Conservation (phyloP, 92 coral and sea anemone genomes). For the Actinostola sp. region DNA sequence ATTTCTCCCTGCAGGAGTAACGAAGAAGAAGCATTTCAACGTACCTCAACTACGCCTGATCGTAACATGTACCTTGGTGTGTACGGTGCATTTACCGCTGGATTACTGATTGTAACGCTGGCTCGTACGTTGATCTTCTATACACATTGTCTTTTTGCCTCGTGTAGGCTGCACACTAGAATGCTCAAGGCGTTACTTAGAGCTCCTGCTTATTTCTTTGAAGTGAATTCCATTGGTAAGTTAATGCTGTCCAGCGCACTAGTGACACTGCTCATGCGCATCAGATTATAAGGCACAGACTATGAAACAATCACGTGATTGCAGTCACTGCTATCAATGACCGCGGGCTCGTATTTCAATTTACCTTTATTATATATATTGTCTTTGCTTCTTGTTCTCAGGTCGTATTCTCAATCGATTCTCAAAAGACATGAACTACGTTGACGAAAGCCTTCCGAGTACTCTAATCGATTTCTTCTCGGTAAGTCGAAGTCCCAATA, state of each 20-base stretch:
- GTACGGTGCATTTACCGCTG: slow-evolving; percentile 33
- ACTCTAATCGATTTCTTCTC: slow-evolving; percentile 30
- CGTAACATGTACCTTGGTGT: slow-evolving; percentile 42
- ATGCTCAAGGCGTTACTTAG: slow-evolving; percentile 26
- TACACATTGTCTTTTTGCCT: slow-evolving; percentile 24
- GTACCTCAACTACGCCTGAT: slow-evolving; percentile 15
- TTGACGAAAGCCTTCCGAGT: slow-evolving; percentile 32
- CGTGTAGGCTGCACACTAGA: slow-evolving; percentile 22
- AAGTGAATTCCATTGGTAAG: slow-evolving; percentile 38
- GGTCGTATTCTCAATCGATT: slow-evolving; percentile 49
- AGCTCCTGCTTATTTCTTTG: slow-evolving; percentile 41
- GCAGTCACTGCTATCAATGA: no score
- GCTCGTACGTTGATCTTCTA: slow-evolving; percentile 37
- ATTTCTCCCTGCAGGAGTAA: slow-evolving; percentile 20
- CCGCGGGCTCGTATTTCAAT: no score
- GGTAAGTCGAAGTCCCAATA: slow-evolving; percentile 4
- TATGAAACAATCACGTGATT: no score
- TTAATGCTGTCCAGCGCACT: background rate
- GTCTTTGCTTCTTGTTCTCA: no score
- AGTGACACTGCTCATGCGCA: no score
- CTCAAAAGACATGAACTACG: slow-evolving; percentile 42
- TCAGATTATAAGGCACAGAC: no score
- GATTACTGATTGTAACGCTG: slow-evolving; percentile 34
- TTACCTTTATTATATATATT: no score
- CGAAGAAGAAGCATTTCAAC: slow-evolving; percentile 24